Percentiles rank a stretch among this genome's conserved stretches.
Conservation (phyloP, 2,888 invertebrate genomes). For the Harpalus rufipes region DNA sequence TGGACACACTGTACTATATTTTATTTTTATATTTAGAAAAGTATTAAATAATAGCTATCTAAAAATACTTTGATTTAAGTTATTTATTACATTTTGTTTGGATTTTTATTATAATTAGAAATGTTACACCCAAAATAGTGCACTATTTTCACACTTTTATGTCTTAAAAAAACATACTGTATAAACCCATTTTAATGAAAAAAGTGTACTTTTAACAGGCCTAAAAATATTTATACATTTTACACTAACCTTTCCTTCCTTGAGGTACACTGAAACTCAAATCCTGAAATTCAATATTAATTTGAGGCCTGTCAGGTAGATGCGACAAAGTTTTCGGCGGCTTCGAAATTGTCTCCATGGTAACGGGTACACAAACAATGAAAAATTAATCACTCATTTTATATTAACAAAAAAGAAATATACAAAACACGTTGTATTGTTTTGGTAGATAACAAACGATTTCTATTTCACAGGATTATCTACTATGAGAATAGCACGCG, state of each 20-base stretch:
- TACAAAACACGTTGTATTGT: conserved; percentile 19
- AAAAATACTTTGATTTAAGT: no score
- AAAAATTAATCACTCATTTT: conserved; percentile 18
- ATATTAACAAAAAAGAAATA: not conserved
- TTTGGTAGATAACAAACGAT: conserved; percentile 7
- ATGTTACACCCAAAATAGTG: no score
- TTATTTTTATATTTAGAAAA: no score
- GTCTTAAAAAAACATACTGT: no score
- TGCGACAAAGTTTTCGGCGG: conserved; percentile 77
- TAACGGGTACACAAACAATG: conserved; percentile 34
- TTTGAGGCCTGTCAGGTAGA: conserved; percentile 83
- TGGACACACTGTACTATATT: no score
- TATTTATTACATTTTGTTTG: no score
- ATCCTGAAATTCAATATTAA: conserved; percentile 91
- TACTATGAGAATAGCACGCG: not conserved
- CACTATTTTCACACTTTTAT: no score
- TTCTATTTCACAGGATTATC: conserved; percentile 14
- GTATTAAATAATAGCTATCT: no score
- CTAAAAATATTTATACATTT: not conserved
- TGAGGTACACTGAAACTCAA: conserved; percentile 89
- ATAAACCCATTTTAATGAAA: no score
- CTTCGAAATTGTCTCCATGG: conserved; percentile 23
- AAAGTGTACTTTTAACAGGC: no score
- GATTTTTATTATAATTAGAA: no score
- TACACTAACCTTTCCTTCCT: conserved; percentile 80